phyloP scores from a whole-genome alignment of 2,113 vertebrate species.

The Callospermophilus lateralis region DNA sequence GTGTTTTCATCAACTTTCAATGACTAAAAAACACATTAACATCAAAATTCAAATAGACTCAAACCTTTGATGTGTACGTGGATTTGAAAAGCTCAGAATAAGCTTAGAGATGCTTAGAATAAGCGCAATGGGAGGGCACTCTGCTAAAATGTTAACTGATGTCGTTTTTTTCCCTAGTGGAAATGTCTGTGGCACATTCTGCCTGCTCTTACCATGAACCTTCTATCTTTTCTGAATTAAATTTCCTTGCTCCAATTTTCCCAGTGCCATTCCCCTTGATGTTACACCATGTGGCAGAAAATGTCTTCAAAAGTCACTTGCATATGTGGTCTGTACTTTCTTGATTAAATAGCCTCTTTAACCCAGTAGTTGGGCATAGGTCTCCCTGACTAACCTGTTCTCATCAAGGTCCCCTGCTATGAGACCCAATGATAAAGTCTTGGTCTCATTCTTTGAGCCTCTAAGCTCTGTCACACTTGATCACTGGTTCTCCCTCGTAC shows the following conservation, averaged over 20 bases:
- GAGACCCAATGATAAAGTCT: background rate
- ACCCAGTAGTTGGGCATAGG: background rate
- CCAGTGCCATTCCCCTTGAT: background rate
- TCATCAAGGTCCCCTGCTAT: background rate
- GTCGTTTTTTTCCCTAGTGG: background rate
- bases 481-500: too few species aligned
- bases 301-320: background rate
- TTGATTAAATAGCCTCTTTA: background rate
- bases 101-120: background rate
- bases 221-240: background rate
- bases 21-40: background rate
- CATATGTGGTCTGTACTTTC: background rate
- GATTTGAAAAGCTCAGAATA: background rate
- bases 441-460: background rate
- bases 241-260: background rate
- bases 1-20: background rate
- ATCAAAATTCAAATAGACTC: background rate
- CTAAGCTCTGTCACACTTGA: background rate
- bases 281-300: background rate
- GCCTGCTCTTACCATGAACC: background rate
- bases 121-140: background rate
- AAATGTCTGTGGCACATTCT: background rate
- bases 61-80: background rate
- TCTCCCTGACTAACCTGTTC: rapidly evolving
- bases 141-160: background rate